phyloP scores from a whole-genome alignment of 2,113 vertebrate genomes.

The Saguinus imperator region DNA sequence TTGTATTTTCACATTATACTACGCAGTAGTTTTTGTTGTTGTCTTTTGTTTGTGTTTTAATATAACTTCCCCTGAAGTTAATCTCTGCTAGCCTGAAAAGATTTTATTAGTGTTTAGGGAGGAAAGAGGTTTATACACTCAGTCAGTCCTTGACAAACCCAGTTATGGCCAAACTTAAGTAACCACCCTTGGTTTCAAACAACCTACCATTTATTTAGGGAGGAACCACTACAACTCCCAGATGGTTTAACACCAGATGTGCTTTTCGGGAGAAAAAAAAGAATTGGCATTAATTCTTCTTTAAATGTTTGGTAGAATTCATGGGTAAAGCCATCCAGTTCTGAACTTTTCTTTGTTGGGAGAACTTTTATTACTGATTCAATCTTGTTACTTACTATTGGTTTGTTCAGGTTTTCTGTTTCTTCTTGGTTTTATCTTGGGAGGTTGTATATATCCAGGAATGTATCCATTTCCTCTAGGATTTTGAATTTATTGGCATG shows the following conservation, averaged over 20 bases:
- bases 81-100: background rate
- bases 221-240: background rate
- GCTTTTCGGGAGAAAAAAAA: background rate
- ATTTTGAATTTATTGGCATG: background rate
- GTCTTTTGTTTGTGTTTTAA: background rate
- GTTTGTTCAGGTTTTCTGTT: background rate
- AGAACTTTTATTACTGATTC: background rate
- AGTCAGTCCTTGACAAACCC: background rate
- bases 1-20: background rate
- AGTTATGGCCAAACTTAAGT: background rate
- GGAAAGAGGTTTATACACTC: background rate
- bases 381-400: background rate
- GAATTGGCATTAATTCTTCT: background rate
- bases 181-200: background rate
- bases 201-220: background rate
- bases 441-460: background rate
- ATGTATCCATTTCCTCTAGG: background rate
- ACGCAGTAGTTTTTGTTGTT: too few relatives aligned
- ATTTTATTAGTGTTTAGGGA: slow-evolving; percentile 18
- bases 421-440: background rate
- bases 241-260: background rate
- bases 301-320: background rate
- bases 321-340: background rate
- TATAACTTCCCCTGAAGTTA: background rate
- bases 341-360: too few relatives aligned